phyloP scores from a whole-genome alignment of 2,888 invertebrate genomes.

The Spisula subtruncata region DNA sequence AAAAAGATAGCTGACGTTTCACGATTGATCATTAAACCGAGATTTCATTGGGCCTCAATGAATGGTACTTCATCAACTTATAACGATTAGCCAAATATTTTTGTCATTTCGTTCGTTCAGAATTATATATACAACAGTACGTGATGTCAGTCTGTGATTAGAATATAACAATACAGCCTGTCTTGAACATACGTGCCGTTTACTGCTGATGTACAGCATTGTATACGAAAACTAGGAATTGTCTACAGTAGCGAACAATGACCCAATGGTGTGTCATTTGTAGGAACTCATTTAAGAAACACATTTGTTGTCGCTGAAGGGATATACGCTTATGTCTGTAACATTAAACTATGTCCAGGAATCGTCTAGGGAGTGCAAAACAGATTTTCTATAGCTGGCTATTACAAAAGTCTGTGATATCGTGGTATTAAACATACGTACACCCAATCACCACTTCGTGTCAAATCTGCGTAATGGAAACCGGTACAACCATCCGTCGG shows the following conservation, averaged over 20 bases:
- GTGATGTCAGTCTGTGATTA: too few species aligned
- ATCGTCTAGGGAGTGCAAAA: neutral
- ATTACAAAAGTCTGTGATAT: neutral
- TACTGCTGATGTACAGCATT: neutral
- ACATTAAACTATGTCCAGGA: neutral
- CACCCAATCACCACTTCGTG: neutral
- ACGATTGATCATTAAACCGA: too few species aligned
- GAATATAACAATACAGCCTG: neutral
- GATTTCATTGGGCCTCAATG: too few species aligned
- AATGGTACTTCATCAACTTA: too few species aligned
- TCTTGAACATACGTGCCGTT: neutral
- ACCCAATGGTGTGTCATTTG: neutral
- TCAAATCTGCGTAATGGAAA: neutral
- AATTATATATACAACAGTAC: too few species aligned
- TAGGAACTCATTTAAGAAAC: neutral
- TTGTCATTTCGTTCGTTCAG: too few species aligned
- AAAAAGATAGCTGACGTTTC: too few species aligned
- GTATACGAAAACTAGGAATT: neutral
- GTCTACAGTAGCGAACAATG: slow-evolving; percentile 14
- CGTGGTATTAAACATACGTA: neutral
- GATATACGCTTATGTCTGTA: neutral
- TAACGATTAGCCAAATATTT: too few species aligned
- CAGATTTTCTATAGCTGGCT: neutral
- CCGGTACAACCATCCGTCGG: neutral
- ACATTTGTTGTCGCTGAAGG: neutral